Evolutionary conservation across 2,797 vertebrate species (phyloP).

Genomic region (Crotalus adamanteus): DNA sequence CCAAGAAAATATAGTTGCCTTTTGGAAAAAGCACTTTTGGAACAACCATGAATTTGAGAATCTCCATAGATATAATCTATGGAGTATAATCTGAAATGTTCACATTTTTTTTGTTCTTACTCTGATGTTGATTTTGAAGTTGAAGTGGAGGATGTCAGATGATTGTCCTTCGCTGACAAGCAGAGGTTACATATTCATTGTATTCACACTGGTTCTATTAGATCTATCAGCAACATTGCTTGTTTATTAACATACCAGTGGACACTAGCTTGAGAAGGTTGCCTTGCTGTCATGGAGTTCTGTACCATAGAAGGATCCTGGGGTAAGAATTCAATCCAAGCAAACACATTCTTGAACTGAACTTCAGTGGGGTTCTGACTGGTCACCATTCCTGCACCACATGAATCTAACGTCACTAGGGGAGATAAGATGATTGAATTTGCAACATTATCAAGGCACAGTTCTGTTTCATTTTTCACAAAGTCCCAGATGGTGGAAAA

Average conservation of each 20-base stretch:
- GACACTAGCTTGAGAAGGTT: constrained; percentile 1
- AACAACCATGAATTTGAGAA: too few species aligned
- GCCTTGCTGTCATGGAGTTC: constrained; percentile 15
- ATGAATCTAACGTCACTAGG: background rate
- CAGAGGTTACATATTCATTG: constrained; percentile 7
- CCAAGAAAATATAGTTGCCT: background rate
- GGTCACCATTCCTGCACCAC: constrained; percentile 27
- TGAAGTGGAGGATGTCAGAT: background rate
- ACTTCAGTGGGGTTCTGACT: constrained; percentile 17
- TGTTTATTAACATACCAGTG: constrained; percentile 23
- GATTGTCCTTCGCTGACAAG: background rate
- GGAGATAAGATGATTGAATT: constrained; percentile 20
- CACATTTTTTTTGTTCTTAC: background rate
- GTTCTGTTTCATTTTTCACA: constrained; percentile 25
- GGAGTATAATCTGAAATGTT: background rate
- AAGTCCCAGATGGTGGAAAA: constrained; percentile 24
- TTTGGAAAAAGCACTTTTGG: background rate
- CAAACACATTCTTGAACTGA: constrained; percentile 29
- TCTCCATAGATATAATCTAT: too few species aligned
- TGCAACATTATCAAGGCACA: background rate
- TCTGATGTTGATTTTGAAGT: background rate
- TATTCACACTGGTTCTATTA: constrained; percentile 2
- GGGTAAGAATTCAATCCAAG: constrained; percentile 16
- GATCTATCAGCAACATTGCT: constrained; percentile 18
- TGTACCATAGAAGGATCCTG: constrained; percentile 6